These are phyloP conservation scores for Opisthograptis luteolata DNA, from an alignment of 2,888 invertebrate genomes.

Conservation along the genomic window DNA sequence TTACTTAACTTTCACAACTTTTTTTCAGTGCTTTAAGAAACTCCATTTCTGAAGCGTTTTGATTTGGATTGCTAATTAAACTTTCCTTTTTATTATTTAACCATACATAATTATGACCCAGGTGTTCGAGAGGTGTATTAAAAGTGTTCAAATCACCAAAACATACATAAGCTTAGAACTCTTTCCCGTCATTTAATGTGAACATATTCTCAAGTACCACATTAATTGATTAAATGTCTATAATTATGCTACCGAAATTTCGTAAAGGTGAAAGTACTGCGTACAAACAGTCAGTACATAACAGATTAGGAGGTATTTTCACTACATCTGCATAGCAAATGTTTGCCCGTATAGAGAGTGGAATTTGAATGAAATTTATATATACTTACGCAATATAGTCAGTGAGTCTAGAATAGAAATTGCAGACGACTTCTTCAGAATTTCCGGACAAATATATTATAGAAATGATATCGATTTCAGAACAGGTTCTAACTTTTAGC, in stretches of 20 bases:
- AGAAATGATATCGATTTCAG: not conserved
- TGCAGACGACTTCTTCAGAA: conserved; percentile 6
- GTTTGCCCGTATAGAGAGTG: conserved; percentile 51
- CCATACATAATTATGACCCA: not conserved
- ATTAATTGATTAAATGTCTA: conserved; percentile 44
- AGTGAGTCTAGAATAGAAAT: conserved; percentile 5
- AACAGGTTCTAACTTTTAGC: not conserved
- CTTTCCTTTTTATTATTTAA: conserved; percentile 14
- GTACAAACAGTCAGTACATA: conserved; percentile 35
- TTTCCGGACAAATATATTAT: conserved; percentile 7
- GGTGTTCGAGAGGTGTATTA: conserved; percentile 12
- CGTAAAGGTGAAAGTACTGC: conserved; percentile 49
- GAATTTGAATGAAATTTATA: conserved; percentile 40
- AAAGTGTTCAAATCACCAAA: conserved; percentile 5
- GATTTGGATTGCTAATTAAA: no score
- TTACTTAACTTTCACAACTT: no score
- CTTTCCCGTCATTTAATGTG: conserved; percentile 4
- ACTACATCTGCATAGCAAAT: conserved; percentile 46
- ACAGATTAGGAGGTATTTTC: conserved; percentile 44
- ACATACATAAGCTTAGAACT: conserved; percentile 1
- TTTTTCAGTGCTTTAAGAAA: no score
- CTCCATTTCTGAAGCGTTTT: no score
- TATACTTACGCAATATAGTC: conserved; percentile 39
- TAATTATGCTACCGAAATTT: conserved; percentile 47
- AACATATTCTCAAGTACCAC: conserved; percentile 32